Evolutionary conservation across 2,797 vertebrate genomes (phyloP), one percentile per base, ranked within the genome.

Genomic region (Neoniphon sammara): DNA sequence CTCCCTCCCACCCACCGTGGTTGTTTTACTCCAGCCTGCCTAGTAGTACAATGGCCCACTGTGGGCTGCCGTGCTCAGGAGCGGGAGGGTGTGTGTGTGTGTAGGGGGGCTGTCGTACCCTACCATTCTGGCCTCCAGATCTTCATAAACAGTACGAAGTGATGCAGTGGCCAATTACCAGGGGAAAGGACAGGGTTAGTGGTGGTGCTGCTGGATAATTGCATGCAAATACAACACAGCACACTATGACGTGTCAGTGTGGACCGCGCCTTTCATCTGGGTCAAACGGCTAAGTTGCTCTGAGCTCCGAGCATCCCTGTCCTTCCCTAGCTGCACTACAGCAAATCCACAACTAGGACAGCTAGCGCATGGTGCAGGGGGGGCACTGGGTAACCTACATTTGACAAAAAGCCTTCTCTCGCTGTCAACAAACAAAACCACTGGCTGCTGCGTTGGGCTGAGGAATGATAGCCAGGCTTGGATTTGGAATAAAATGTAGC

Each of bases 361-460:
- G 70, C 34, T 52, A 57, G 58, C 66, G 46, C 52, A 46, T 44
- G 23, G 31, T 44, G 58, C 2, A 46, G 82, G 57, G 53, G 61
- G 23, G 50, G 17, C 75, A 87, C 52, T 21, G 74, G 67, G 73
- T 91, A 88, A 91, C 85, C 89, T 90, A 92, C 84, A 91, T 91
- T 88, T 86, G 27, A 87, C 74, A 70, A 88, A 27, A 88, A 89
- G 75, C 85, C 73, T 77, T 49, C 12, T 10, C 59, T 73, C 67
- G 14, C 55, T 56, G 70, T 73, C 68, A 60, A 66, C 64, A 87
- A 66, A 73, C 66, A 81, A 70, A 67, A 66, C 11, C 30, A 39
- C 44, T 60, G 57, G 49, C 46, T 15, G 27, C 64, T 30, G 71
- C 21, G n/a, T 73, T 36, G 4, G 25, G 52, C 5, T 10, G 4